Evolutionary conservation across 2,888 invertebrate species (phyloP).

Genomic region (Thymelicus acteon): DNA sequence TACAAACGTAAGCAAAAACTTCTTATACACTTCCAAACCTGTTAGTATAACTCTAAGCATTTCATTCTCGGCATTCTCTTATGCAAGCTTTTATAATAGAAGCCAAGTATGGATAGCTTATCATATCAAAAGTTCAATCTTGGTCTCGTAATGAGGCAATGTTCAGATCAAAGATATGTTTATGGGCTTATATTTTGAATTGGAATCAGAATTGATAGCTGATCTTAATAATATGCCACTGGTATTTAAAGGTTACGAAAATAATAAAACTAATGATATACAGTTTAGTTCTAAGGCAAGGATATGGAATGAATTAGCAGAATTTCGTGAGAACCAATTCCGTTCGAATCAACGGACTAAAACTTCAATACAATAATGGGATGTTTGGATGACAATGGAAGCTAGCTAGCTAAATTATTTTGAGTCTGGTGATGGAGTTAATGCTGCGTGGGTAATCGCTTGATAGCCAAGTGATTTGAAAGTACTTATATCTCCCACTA

Average conservation of each 20-base stretch:
- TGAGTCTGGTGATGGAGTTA: too few species aligned
- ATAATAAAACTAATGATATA: not conserved
- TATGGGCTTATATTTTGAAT: not conserved
- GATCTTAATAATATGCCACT: not conserved
- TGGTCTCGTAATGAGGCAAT: conserved; percentile 2
- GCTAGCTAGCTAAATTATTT: too few species aligned
- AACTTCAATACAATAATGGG: too few species aligned
- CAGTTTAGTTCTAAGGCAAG: not conserved
- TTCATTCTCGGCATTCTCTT: not conserved
- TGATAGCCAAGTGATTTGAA: too few species aligned
- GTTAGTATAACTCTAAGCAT: not conserved
- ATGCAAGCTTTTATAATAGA: not conserved
- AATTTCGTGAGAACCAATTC: not conserved
- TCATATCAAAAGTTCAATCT: conserved; percentile 20
- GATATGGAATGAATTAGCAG: not conserved
- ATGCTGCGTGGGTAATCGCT: too few species aligned
- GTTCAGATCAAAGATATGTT: conserved; percentile 9
- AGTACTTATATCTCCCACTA: too few species aligned
- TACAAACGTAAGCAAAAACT: not conserved
- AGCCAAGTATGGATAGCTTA: conserved; percentile 12
- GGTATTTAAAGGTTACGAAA: not conserved
- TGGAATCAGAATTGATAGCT: not conserved
- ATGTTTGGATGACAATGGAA: too few species aligned
- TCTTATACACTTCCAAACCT: not conserved
- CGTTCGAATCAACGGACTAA: not conserved